A percentile compares a stretch with the other conserved stretches of the same genome.
Conservation (phyloP, 2,113 vertebrate species). For the Spilogale gracilis region DNA sequence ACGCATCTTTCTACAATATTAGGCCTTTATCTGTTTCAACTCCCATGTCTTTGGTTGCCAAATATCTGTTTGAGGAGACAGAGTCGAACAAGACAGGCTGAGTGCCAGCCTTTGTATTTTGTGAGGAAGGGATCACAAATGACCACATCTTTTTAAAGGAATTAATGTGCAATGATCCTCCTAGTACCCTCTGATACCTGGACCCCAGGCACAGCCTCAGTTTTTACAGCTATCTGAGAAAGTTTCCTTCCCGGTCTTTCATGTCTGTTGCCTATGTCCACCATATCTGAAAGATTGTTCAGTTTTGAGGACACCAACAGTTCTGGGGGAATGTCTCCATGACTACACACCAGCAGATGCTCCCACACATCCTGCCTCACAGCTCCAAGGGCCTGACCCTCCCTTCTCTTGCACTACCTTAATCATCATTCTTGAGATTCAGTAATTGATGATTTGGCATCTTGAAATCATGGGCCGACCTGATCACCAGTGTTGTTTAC, state of each 20-base stretch:
- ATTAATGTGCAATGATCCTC: background rate
- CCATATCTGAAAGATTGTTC: background rate
- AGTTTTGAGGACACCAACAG: background rate
- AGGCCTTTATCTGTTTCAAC: background rate
- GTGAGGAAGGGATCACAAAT: constrained; percentile 28
- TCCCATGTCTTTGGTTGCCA: background rate
- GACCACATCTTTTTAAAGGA: constrained; percentile 32
- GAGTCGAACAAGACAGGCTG: constrained; percentile 10
- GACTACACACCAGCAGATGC: background rate
- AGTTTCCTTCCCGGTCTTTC: background rate
- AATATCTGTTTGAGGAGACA: background rate
- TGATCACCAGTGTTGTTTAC: background rate
- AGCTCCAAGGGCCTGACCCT: background rate
- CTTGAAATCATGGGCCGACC: background rate
- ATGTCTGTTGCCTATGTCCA: background rate
- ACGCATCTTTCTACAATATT: background rate
- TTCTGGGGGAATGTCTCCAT: background rate
- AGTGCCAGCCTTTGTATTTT: background rate
- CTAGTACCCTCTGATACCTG: background rate
- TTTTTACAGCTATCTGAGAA: background rate
- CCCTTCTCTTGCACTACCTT: background rate
- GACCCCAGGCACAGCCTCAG: background rate
- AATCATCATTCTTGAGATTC: background rate
- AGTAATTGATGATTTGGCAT: background rate
- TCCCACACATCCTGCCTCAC: background rate